Evolutionary conservation across 2,113 vertebrate genomes (phyloP).

Genomic region (Peromyscus californicus): DNA sequence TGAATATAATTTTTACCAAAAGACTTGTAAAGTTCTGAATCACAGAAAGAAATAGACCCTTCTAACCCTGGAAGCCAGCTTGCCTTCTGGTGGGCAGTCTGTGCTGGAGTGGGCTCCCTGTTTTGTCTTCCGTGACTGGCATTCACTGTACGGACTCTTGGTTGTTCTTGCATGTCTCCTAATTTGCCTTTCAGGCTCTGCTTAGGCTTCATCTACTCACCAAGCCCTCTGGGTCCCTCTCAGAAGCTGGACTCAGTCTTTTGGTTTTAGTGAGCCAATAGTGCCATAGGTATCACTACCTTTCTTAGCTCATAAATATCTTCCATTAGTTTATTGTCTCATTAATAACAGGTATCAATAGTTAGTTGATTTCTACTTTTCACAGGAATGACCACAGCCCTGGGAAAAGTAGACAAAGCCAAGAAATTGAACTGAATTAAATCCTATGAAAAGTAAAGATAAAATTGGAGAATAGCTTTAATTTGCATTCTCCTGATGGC

Average conservation of each 20-base stretch:
- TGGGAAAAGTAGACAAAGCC: background rate
- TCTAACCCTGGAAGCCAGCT: background rate
- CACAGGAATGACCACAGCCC: background rate
- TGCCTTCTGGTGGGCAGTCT: background rate
- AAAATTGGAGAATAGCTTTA: background rate
- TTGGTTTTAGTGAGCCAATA: background rate
- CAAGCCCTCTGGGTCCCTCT: background rate
- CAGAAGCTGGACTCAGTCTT: background rate
- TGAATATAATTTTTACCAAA: conserved; percentile 13
- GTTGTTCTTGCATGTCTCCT: background rate
- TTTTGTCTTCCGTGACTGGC: background rate
- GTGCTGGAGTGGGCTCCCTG: background rate
- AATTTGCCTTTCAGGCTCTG: background rate
- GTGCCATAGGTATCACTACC: background rate
- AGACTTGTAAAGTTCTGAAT: background rate
- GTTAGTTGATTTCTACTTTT: background rate
- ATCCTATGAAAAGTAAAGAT: background rate
- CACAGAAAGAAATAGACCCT: background rate
- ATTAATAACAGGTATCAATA: background rate
- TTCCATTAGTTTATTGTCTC: background rate
- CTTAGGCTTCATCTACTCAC: background rate
- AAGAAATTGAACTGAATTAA: conserved; percentile 27
- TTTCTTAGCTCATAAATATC: background rate
- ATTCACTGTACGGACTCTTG: background rate
- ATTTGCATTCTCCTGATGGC: background rate